Base-by-base conservation (phyloP, 2,888 invertebrate genomes). In the Argyresthia goedartella region DNA sequence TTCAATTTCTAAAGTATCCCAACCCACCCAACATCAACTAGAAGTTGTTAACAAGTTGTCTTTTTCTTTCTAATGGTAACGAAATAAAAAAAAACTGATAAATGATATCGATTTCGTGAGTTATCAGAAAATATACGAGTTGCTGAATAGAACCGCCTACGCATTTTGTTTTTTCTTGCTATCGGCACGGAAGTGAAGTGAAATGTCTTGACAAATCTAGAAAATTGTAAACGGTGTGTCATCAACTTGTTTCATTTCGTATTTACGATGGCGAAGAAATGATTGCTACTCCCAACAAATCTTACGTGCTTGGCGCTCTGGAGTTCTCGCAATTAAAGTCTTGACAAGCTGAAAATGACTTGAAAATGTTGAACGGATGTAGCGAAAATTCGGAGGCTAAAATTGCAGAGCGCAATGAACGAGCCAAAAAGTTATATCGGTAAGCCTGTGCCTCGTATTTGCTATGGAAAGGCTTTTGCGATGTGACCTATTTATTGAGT, bases 391-490 rank as follows among this genome's bases (percentile, higher is more conserved):
- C 75, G 64, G 84, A 82, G 69, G 75, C 78, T 66, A 82, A 81
- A 73, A 66, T 73, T 67, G 71, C 71, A 56, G 87, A 87, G 62
- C 81, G 81, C 63, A 68, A 69, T 67, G 87, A 87, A 67, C 81
- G 81, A 63, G 82, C 85, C 59, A 87, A 80, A 68, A 87, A 86
- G 71, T 70, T 86, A 58, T 87, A 86, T 78, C 76, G 87, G 87
- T 87, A 63, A 72, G 72, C 54, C 56, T 15, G 49, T 44, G 14
- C 11, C 10, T 10, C 6, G 34, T 13, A 6, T 36, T 51, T 34
- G 3, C 25, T 33, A 3, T 13, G 25, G 2, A 6, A 25, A 25
- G 11, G 1, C 47, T 1, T 47, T n/a, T 46, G 9, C 11, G 11
- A 14, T 47, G 13, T 16, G 33, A 13, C 33, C 47, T 25, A 8